A percentile compares a stretch with the other conserved stretches of the same genome.
These are phyloP conservation scores for Chunga burmeisteri DNA, from an alignment of 2,113 vertebrate genomes.

Conservation along the genomic window DNA sequence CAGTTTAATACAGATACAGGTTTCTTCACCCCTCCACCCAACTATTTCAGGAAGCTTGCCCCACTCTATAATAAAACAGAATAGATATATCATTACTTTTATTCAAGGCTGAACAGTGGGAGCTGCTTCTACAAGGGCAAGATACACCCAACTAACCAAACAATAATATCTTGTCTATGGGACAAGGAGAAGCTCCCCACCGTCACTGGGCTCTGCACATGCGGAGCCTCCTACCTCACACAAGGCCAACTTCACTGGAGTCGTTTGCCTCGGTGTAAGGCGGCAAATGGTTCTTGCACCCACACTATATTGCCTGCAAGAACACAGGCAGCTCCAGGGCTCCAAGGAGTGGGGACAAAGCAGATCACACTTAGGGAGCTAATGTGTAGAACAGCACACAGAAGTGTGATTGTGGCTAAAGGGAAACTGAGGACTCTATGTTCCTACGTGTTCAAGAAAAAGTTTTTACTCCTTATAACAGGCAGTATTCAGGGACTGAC, in stretches of 20 bases:
- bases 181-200: background rate
- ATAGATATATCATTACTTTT: background rate
- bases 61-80: background rate
- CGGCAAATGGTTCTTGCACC: background rate
- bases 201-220: background rate
- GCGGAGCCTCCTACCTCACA: background rate
- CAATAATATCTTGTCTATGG: background rate
- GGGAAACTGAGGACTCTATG: background rate
- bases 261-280: background rate
- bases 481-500: background rate
- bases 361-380: background rate
- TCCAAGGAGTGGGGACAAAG: background rate
- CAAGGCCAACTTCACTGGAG: background rate
- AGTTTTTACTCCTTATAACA: background rate
- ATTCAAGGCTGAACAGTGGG: background rate
- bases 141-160: background rate
- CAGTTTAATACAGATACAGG: background rate
- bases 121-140: background rate
- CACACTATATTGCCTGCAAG: background rate
- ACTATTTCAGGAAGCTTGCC: background rate
- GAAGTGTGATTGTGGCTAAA: background rate
- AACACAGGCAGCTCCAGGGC: background rate
- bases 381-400: background rate
- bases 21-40: background rate
- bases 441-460: background rate